A percentile compares a stretch with the other conserved stretches of the same genome.
Evolutionary conservation across 2,797 vertebrate species (phyloP).

Genomic region (Ptychobarbus kaznakovi): DNA sequence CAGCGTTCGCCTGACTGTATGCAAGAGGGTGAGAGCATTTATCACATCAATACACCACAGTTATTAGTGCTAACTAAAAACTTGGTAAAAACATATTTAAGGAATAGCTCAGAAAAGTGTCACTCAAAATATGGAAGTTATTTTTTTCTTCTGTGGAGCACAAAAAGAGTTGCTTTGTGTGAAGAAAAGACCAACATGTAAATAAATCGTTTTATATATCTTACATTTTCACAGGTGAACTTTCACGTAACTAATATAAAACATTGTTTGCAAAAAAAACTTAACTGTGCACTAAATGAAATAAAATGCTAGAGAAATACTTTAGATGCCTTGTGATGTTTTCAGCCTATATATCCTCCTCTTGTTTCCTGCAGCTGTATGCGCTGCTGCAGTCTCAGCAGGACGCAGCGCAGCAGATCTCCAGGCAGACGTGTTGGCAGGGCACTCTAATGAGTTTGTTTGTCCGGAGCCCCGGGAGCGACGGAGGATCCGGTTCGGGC

Average conservation of each 20-base stretch:
- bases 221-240: background rate
- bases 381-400: slow-evolving; percentile 88
- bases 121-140: background rate
- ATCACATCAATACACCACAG: background rate
- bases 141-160: background rate
- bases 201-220: background rate
- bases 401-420: slow-evolving; percentile 89
- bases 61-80: background rate
- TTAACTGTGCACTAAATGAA: background rate
- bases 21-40: slow-evolving; percentile 86
- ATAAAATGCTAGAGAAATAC: too few species aligned
- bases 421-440: slow-evolving; percentile 94
- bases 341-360: background rate
- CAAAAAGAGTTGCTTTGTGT: background rate
- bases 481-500: slow-evolving; percentile 66
- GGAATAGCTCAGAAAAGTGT: background rate
- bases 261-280: background rate
- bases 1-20: slow-evolving; percentile 87
- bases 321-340: background rate
- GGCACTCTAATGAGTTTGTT: slow-evolving; percentile 90
- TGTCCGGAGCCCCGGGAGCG: slow-evolving; percentile 76
- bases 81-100: background rate
- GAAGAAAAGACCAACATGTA: background rate
- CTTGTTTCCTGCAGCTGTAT: slow-evolving; percentile 80
- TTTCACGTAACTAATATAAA: background rate